These are phyloP conservation scores for Salvelinus sp. DNA, from an alignment of 2,113 vertebrate species.

Conservation along the genomic window DNA sequence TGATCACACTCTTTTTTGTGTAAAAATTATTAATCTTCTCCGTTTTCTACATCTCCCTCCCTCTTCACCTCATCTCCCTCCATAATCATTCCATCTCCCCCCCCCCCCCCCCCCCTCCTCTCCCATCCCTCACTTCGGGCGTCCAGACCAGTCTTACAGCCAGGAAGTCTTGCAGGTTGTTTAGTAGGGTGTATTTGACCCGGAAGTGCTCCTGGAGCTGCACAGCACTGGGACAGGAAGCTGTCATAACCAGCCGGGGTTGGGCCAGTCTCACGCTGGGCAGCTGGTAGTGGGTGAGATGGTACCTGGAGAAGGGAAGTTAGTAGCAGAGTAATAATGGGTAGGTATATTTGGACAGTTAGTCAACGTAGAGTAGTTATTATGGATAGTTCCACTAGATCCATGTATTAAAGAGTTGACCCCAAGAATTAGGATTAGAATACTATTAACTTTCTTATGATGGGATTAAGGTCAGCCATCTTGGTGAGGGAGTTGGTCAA, in stretches of 20 bases:
- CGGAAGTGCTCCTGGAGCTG: conserved; percentile 76
- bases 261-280: conserved; percentile 84
- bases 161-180: conserved; percentile 88
- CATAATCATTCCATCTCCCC: not conserved
- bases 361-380: no score
- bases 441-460: no score
- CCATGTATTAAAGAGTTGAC: no score
- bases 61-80: no score
- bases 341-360: no score
- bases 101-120: not conserved
- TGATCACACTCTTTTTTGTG: not conserved
- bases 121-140: conserved; percentile 16
- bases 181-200: conserved; percentile 87
- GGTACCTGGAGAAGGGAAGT: conserved; percentile 74
- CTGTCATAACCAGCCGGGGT: conserved; percentile 87
- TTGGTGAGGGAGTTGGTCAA: not conserved
- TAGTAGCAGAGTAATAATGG: not conserved
- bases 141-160: conserved; percentile 87
- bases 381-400: no score
- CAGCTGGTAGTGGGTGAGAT: conserved; percentile 86
- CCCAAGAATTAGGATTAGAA: no score
- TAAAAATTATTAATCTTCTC: not conserved
- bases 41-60: not conserved
- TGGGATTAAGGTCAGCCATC: no score
- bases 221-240: conserved; percentile 80